A percentile compares a stretch with the other conserved stretches of the same genome.
These are phyloP conservation scores for Pachycephala philippinensis DNA, from an alignment of 2,113 vertebrate genomes.

Conservation along the genomic window DNA sequence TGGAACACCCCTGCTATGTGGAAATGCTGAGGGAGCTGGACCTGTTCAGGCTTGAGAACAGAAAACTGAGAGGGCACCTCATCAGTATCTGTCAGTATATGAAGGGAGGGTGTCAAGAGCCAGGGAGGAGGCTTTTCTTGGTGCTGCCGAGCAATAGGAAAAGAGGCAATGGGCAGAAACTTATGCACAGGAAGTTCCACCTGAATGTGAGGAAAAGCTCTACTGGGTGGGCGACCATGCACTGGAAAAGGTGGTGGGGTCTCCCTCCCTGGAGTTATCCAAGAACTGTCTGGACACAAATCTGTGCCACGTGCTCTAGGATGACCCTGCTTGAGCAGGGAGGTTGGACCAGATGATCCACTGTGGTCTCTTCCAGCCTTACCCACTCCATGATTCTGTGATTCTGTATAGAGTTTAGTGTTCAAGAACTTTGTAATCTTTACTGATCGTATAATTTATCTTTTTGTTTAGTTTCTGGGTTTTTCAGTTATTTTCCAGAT, in stretches of 20 bases:
- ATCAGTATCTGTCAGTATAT: background rate
- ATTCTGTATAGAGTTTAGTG: background rate
- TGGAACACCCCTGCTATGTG: too few species aligned
- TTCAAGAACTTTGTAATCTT: background rate
- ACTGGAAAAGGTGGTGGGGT: background rate
- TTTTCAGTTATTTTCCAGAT: background rate
- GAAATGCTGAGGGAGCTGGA: background rate
- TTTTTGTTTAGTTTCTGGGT: background rate
- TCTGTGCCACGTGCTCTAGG: background rate
- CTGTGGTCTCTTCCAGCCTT: background rate
- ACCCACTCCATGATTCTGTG: background rate
- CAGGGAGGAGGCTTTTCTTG: background rate
- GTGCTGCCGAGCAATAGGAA: background rate
- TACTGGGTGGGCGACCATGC: background rate
- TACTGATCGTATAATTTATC: background rate
- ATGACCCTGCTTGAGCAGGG: background rate
- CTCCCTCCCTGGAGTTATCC: background rate
- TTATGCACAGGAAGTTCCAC: background rate
- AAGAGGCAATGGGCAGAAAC: background rate
- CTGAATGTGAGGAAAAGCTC: background rate
- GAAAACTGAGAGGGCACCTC: background rate
- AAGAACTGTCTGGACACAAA: background rate
- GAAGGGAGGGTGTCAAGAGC: background rate
- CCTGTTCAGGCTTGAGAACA: fast-evolving
- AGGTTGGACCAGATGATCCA: background rate